Conservation (phyloP, 1,140 invertebrate genomes). For the Drosophila subpulchrella region DNA sequence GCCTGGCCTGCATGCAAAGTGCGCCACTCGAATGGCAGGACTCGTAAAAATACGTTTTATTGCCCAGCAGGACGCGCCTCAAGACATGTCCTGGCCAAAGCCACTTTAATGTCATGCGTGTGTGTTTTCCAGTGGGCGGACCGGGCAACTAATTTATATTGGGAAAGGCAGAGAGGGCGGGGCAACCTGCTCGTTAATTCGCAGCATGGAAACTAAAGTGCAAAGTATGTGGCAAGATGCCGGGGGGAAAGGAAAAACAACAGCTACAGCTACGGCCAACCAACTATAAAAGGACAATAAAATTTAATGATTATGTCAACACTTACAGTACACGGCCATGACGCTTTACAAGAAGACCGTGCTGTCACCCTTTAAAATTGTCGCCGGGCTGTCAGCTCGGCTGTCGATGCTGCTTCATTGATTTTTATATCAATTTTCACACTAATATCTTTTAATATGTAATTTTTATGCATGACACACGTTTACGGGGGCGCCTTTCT, state of each 20-base stretch:
- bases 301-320: constrained; percentile 83
- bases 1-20: constrained; percentile 70
- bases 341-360: constrained; percentile 66
- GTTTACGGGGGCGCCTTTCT: constrained; percentile 14
- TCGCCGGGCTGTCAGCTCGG: constrained; percentile 28
- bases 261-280: constrained; percentile 20
- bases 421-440: constrained; percentile 83
- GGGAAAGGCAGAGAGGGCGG: constrained; percentile 25
- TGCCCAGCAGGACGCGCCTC: constrained; percentile 70
- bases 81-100: constrained; percentile 65
- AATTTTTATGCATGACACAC: constrained; percentile 77
- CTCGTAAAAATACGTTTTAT: constrained; percentile 82
- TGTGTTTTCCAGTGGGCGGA: constrained; percentile 32
- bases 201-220: constrained; percentile 79
- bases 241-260: constrained; percentile 6
- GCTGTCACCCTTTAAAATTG: constrained; percentile 63
- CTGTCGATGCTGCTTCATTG: constrained; percentile 65
- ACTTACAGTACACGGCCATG: constrained; percentile 69
- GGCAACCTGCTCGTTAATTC: constrained; percentile 73
- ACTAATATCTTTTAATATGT: constrained; percentile 82
- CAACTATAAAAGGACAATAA: constrained; percentile 64
- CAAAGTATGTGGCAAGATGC: constrained; percentile 62
- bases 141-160: constrained; percentile 74
- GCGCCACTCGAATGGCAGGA: constrained; percentile 63
- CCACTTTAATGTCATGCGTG: constrained; percentile 62